Evolutionary conservation across 2,888 invertebrate genomes (phyloP).

Genomic region (Rhagium mordax): DNA sequence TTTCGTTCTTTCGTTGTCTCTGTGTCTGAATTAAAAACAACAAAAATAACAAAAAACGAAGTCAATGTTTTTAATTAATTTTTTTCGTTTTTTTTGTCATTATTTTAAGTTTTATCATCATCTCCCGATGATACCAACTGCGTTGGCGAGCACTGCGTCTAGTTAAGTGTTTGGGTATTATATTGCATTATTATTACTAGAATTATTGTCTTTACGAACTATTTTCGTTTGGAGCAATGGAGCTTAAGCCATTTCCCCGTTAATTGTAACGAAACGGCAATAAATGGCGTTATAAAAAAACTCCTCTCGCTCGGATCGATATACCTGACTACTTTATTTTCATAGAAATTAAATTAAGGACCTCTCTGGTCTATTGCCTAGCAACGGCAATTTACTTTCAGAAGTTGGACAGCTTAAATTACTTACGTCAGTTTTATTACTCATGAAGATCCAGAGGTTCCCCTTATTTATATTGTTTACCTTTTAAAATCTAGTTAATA

Average conservation of each 20-base stretch:
- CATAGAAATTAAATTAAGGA: slow-evolving; percentile 30
- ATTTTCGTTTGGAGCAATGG: not conserved
- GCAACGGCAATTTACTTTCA: slow-evolving; percentile 21
- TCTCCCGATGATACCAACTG: too few species aligned
- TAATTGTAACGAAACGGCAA: not conserved
- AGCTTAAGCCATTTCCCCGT: not conserved
- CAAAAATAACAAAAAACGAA: too few species aligned
- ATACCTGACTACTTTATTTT: slow-evolving; percentile 27
- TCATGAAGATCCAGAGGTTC: not conserved
- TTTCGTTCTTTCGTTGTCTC: too few species aligned
- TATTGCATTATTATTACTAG: too few species aligned
- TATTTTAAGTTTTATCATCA: too few species aligned
- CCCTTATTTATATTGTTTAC: slow-evolving; percentile 9
- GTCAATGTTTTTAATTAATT: too few species aligned
- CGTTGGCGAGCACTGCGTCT: too few species aligned
- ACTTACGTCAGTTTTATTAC: slow-evolving; percentile 24
- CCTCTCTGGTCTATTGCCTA: slow-evolving; percentile 21
- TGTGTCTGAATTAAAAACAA: too few species aligned
- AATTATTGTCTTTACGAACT: too few species aligned
- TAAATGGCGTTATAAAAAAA: not conserved
- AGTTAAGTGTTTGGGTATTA: too few species aligned
- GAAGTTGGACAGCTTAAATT: slow-evolving; percentile 29
- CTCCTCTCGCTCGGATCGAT: slow-evolving; percentile 12
- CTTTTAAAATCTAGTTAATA: not conserved
- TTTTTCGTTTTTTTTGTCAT: too few species aligned